Percentiles rank a stretch among this genome's conserved stretches.
Evolutionary conservation across 2,797 vertebrate genomes (phyloP).

Genomic region (Parotocinclus haroldoi): DNA sequence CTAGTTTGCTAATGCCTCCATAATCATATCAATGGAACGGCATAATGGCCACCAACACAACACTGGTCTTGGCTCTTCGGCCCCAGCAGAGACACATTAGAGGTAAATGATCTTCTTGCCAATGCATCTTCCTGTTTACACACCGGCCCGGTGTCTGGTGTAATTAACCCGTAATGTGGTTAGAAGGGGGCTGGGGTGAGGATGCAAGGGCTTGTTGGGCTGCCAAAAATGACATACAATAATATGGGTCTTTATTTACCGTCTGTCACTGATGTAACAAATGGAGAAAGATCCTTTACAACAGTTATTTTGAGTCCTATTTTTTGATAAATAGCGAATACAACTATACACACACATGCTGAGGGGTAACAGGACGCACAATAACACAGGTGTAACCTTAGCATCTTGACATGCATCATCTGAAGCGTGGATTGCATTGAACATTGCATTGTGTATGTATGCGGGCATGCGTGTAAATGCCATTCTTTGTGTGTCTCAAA

Average conservation of each 20-base stretch:
- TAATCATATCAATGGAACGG: constrained; percentile 34
- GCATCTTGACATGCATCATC: constrained; percentile 1
- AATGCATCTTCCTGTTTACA: constrained; percentile 35
- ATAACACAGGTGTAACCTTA: background rate
- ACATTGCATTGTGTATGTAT: too few relatives aligned
- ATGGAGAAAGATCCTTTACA: background rate
- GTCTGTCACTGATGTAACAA: background rate
- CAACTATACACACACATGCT: constrained; percentile 3
- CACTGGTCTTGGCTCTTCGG: constrained; percentile 21
- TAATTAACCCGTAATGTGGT: constrained; percentile 41
- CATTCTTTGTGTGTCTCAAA: too few relatives aligned
- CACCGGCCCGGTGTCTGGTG: constrained; percentile 24
- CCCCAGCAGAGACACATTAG: constrained; percentile 38
- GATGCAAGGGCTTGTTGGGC: background rate
- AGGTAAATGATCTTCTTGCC: constrained; percentile 27
- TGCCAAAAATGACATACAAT: constrained; percentile 16
- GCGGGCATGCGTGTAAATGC: too few relatives aligned
- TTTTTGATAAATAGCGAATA: constrained; percentile 2
- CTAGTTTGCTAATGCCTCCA: constrained; percentile 35
- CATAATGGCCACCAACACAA: constrained; percentile 27
- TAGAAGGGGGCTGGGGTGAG: constrained; percentile 7
- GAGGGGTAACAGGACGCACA: background rate
- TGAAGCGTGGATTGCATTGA: too few relatives aligned
- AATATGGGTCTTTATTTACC: background rate
- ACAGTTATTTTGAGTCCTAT: constrained; percentile 10